Percentiles rank a stretch among this genome's conserved stretches.
These are phyloP conservation scores for Ophion ventricosus DNA, from an alignment of 2,888 invertebrate genomes.

Conservation along the genomic window DNA sequence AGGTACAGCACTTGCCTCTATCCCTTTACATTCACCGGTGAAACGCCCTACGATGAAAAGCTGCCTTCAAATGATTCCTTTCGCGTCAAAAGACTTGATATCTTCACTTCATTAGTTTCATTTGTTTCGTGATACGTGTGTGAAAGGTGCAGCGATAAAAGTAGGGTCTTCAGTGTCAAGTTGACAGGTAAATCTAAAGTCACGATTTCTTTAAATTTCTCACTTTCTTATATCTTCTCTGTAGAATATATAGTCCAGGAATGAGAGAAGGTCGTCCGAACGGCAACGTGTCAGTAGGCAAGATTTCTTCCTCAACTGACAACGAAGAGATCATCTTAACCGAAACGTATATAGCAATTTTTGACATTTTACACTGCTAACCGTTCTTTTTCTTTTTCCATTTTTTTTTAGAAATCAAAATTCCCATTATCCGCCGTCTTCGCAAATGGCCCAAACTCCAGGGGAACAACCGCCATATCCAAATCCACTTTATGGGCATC, in stretches of 20 bases:
- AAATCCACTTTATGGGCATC: conserved; percentile 37
- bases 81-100: no score
- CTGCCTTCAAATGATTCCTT: no score
- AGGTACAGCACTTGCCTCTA: no score
- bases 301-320: background rate
- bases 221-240: no score
- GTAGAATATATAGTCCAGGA: background rate
- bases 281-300: conserved; percentile 2
- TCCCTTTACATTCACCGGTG: no score
- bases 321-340: background rate
- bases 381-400: background rate
- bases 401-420: conserved; percentile 43
- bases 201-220: background rate
- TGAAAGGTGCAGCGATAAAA: conserved; percentile 1
- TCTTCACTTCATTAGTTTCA: conserved; percentile 3
- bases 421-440: conserved; percentile 56
- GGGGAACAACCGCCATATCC: conserved; percentile 18
- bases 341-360: background rate
- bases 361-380: background rate
- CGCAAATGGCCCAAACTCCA: conserved; percentile 25
- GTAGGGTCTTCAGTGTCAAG: background rate
- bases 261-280: background rate
- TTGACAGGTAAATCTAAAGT: background rate
- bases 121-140: background rate
- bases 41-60: no score